phyloP scores from a whole-genome alignment of 2,888 invertebrate species.

The Tetanocera ferruginea region DNA sequence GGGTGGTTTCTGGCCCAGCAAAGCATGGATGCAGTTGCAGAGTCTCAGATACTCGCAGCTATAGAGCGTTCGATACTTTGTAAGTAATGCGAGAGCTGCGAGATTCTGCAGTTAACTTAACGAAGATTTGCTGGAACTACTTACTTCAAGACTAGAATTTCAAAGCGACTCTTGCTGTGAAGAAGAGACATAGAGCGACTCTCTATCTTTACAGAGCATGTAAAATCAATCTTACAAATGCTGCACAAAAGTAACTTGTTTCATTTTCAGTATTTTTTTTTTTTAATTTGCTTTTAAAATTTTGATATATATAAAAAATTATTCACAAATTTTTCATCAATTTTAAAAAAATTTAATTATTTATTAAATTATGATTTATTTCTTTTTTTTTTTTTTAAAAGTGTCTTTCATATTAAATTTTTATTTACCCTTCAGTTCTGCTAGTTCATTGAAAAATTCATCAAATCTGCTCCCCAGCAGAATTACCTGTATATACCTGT shows the following conservation, averaged over 20 bases:
- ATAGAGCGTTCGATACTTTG: neutral
- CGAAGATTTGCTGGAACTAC: neutral
- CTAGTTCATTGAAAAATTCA: neutral
- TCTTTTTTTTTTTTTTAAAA: neutral
- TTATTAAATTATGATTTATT: too few relatives aligned
- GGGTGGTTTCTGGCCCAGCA: constrained; percentile 1
- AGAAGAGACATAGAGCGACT: neutral
- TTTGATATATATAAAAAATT: neutral
- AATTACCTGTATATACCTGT: neutral
- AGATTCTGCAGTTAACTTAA: neutral
- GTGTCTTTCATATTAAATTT: too few relatives aligned
- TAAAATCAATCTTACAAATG: neutral
- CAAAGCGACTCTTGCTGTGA: neutral
- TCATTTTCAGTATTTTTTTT: neutral
- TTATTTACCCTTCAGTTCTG: too few relatives aligned
- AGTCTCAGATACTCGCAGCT: neutral
- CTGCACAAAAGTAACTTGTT: neutral
- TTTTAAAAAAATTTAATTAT: too few relatives aligned
- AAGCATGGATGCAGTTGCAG: neutral
- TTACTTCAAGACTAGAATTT: neutral
- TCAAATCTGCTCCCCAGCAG: neutral
- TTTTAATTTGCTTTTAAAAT: neutral
- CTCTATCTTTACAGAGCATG: neutral
- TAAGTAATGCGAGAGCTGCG: neutral
- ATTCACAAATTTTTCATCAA: too few relatives aligned